phyloP scores from a whole-genome alignment of 1,140 invertebrate genomes.

The Drosophila lowei region DNA sequence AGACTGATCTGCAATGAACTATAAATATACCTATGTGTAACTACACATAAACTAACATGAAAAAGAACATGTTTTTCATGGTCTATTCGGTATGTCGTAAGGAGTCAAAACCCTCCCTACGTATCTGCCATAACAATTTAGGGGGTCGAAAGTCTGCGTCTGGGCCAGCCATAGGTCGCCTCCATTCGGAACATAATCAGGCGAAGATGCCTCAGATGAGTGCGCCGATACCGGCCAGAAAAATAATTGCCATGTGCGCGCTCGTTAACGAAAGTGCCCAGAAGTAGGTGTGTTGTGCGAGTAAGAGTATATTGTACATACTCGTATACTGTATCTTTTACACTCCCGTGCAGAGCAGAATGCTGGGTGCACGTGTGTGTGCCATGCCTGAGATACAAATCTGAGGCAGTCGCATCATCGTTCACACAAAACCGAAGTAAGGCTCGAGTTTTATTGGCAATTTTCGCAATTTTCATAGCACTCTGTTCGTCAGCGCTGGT shows the following conservation, averaged over 20 bases:
- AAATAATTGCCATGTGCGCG: slow-evolving; percentile 59
- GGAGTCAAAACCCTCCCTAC: too few relatives aligned
- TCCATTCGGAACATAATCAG: slow-evolving; percentile 8
- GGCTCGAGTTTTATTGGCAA: slow-evolving; percentile 63
- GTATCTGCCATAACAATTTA: too few relatives aligned
- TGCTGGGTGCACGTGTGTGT: slow-evolving; percentile 33
- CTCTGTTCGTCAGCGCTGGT: slow-evolving; percentile 12
- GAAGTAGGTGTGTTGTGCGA: slow-evolving; percentile 51
- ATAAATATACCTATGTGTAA: too few relatives aligned
- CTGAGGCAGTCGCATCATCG: slow-evolving; percentile 49
- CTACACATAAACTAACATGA: too few relatives aligned
- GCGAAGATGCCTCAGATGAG: slow-evolving; percentile 38
- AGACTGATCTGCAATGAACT: too few relatives aligned
- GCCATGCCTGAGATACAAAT: slow-evolving; percentile 49
- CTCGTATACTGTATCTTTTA: too few relatives aligned
- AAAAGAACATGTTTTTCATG: too few relatives aligned
- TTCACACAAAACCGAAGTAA: slow-evolving; percentile 29
- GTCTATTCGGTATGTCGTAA: too few relatives aligned
- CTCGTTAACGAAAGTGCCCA: slow-evolving; percentile 59
- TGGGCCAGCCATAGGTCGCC: not conserved
- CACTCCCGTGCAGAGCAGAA: too few relatives aligned
- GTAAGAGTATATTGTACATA: too few relatives aligned
- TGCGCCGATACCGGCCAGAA: slow-evolving; percentile 35
- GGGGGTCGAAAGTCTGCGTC: not conserved
- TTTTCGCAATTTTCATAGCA: slow-evolving; percentile 70